Evolutionary conservation across 2,888 invertebrate genomes (phyloP), one percentile per base, ranked within the genome.

Genomic region (Prenolepis imparis): DNA sequence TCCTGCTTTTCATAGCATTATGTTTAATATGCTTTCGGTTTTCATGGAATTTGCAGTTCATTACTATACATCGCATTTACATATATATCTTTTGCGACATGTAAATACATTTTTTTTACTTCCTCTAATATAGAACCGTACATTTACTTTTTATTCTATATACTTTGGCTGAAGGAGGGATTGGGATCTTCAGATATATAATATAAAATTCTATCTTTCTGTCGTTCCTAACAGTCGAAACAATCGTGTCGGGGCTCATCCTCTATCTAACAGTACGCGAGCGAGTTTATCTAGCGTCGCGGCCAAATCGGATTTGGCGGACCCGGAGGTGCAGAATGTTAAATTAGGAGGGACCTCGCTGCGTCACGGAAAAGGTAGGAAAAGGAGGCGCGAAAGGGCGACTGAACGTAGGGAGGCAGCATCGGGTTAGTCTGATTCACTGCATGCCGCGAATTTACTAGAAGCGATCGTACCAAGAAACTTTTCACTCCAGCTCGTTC

Each of bases 301-400:
- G 75, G 77, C 72, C 67, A 90, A 90, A 90, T 90, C 87, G 81
- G 84, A 90, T 90, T 90, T 86, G 59, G 72, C 82, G 32, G 55
- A 85, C 48, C 83, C 84, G 73, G 66, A 86, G 82, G 67, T 72
- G 78, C 68, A 68, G 87, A 90, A 90, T 89, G 88, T 85, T 88
- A 88, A 90, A 90, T 90, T 87, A 90, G 86, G 83, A 85, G 72
- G 70, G 68, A 78, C 82, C 74, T 72, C 48, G 80, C n/a, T 82
- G 85, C 63, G 83, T 89, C 89, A 75, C 70, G 52, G 80, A 74
- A 83, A 87, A 89, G 84, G 70, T 78, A 48, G 82, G 32, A 68
- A 74, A 83, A 72, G 64, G 64, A 52, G 48, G 59, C 44, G 59
- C 48, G 24, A 81, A 78, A 72, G 80, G 57, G 11, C 52, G 57